Evolutionary conservation across 2,797 vertebrate species (phyloP), one percentile per base, ranked within the genome.

Genomic region (Xyrichtys novacula): DNA sequence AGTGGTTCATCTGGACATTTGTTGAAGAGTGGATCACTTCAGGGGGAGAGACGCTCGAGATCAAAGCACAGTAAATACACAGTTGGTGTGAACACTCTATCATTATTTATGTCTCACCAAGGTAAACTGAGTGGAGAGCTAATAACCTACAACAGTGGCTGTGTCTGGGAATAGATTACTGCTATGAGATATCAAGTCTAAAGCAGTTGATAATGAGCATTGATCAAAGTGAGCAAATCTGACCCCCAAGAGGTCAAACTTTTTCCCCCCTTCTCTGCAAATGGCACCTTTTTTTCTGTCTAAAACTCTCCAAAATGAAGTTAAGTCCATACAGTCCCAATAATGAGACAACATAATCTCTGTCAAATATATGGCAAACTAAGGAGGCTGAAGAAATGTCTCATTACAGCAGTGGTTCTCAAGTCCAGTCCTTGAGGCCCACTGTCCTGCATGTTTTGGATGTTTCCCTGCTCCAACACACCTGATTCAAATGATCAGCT

Each of bases 11-110:
- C 36, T 52, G 65, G 25, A 29, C 19, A 25, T 25, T 42, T 39
- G 56, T 29, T 25, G 7, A 28, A 25, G 9, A 25, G 39, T 43
- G 39, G 5, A 38, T 59, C n/a, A 39, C 20, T 57, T 11, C 47
- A 50, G 32, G 36, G 23, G 12, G 10, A 25, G 40, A 53, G 17
- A 34, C 2, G 17, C 12, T 39, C 1, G 52, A 68, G 29, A 39
- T 64, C 23, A 70, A 55, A 50, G 42, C 36, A 23, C 61, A 26
- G 26, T 50, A 50, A 76, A 65, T 16, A 66, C 44, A 72, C 39
- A 49, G 31, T 15, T 14, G 28, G 28, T 29, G 56, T 15, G 23
- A 19, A 14, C 48, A n/a, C 49, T 59, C 42, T 8, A 22, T 58
- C 48, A 48, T 69, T 42, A 57, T 65, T 48, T 31, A 42, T 29